Evolutionary conservation across 2,888 invertebrate genomes (phyloP).

Genomic region (Erebia palarica): DNA sequence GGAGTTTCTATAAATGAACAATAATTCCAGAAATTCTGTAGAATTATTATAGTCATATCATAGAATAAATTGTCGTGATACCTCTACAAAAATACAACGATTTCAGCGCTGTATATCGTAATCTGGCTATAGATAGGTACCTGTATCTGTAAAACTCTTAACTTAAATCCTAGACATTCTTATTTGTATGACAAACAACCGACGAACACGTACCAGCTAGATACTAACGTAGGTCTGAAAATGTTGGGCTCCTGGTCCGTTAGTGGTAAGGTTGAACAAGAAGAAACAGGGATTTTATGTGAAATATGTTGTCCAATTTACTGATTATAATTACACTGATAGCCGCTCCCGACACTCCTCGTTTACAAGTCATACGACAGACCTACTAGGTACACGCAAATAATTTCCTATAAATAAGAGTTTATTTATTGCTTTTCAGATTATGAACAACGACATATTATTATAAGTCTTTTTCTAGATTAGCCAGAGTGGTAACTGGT

Average conservation of each 20-base stretch:
- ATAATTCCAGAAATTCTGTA: no score
- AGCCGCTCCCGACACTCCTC: conserved; percentile 1
- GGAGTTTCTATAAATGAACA: no score
- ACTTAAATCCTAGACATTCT: no score
- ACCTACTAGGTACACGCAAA: neutral
- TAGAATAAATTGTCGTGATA: no score
- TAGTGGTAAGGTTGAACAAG: conserved; percentile 60
- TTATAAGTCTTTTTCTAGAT: neutral
- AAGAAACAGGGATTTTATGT: conserved; percentile 72
- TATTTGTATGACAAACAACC: no score
- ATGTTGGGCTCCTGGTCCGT: neutral
- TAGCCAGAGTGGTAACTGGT: neutral
- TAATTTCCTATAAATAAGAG: neutral
- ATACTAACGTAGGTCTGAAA: neutral
- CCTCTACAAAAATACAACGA: no score
- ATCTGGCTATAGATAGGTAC: no score
- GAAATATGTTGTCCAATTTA: conserved; percentile 48
- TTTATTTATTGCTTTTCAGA: neutral
- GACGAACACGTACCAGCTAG: no score
- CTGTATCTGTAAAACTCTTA: no score
- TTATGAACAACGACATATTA: neutral
- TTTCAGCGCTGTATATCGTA: no score
- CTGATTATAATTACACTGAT: conserved; percentile 19
- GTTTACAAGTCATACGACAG: neutral
- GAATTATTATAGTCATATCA: no score